Percentiles rank a stretch among this genome's conserved stretches.
Conservation (phyloP, 2,888 invertebrate genomes). For the Branchellion lobata region DNA sequence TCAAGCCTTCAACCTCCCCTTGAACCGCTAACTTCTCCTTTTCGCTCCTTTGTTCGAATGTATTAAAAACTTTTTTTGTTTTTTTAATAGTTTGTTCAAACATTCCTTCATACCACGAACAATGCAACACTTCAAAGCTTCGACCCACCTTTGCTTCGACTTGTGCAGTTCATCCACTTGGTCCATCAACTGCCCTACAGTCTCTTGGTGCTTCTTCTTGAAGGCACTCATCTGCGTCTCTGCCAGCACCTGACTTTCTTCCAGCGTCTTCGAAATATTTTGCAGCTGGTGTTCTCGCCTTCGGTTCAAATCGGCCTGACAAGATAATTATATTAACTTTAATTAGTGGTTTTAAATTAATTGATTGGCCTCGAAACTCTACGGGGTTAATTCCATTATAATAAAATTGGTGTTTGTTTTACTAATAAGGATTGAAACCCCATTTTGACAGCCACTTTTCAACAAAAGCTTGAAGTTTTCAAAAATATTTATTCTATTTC, state of each 20-base stretch:
- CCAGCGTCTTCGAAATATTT: constrained; percentile 93
- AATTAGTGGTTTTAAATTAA: no score
- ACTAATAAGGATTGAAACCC: neutral
- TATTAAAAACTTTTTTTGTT: neutral
- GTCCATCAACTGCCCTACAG: constrained; percentile 98
- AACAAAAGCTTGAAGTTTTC: neutral
- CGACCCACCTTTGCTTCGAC: constrained; percentile 76
- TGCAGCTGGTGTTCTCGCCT: constrained; percentile 98
- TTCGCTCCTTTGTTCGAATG: constrained; percentile 25
- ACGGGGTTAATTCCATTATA: no score
- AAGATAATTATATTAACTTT: no score
- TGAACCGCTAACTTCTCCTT: constrained; percentile 33
- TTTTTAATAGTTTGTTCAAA: no score
- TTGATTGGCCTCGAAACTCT: no score
- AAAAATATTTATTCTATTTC: neutral
- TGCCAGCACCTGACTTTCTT: constrained; percentile 98
- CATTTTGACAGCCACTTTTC: no score
- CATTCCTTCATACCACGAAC: constrained; percentile 5
- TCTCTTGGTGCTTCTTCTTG: constrained; percentile 99
- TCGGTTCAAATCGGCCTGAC: constrained; percentile 89
- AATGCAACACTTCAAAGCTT: neutral
- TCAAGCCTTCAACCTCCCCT: constrained; percentile 25
- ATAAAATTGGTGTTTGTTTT: neutral
- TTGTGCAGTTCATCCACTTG: constrained; percentile 99
- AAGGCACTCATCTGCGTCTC: constrained; percentile 92